These are phyloP conservation scores for Tympanoctomys barrerae DNA, from an alignment of 2,797 vertebrate genomes.

Conservation along the genomic window DNA sequence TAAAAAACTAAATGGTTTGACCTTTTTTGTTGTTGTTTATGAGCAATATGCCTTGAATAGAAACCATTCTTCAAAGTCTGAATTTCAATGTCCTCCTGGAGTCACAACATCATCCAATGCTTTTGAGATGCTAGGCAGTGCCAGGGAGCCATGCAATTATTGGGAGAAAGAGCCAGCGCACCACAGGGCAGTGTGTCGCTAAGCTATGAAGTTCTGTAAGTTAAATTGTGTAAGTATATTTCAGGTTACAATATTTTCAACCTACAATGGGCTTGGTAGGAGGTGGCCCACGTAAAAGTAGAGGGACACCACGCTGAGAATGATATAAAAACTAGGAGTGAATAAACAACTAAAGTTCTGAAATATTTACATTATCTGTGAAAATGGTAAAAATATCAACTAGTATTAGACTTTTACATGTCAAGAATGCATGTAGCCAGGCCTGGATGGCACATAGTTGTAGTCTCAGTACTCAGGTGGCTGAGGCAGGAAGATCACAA, in stretches of 20 bases:
- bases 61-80: not conserved
- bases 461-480: not conserved
- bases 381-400: not conserved
- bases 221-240: not conserved
- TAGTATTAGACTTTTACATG: not conserved
- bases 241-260: not conserved
- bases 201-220: not conserved
- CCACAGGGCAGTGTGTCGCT: not conserved
- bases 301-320: not conserved
- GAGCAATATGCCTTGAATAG: not conserved
- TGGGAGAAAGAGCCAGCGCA: not conserved
- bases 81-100: not conserved
- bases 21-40: not conserved
- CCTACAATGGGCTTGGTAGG: not conserved
- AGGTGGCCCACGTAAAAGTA: not conserved
- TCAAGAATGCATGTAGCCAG: not conserved
- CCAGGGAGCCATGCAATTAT: not conserved
- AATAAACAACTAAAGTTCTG: not conserved
- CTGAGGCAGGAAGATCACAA: not conserved
- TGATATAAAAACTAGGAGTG: not conserved
- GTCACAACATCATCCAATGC: not conserved
- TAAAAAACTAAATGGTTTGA: too few relatives aligned
- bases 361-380: conserved; percentile 4
- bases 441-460: not conserved
- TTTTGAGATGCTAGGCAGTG: not conserved